These are phyloP conservation scores for Melanophora roralis DNA, from an alignment of 2,888 invertebrate genomes.

Conservation along the genomic window DNA sequence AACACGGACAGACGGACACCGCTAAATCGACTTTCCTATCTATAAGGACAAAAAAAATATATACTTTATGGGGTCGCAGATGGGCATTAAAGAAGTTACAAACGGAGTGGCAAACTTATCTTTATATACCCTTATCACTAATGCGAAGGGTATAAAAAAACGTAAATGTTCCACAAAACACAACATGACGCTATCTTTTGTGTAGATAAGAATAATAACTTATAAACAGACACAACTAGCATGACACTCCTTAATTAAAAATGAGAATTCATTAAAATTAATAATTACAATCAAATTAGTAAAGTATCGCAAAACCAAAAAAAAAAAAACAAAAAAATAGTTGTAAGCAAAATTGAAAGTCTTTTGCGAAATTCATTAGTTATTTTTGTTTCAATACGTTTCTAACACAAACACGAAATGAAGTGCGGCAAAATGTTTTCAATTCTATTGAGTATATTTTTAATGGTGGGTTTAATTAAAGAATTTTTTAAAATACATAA, in stretches of 20 bases:
- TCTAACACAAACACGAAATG: constrained; percentile 18
- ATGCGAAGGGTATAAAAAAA: too few relatives aligned
- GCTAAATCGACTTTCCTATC: too few relatives aligned
- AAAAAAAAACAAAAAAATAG: background rate
- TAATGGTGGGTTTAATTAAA: constrained; percentile 17
- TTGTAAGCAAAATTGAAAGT: background rate
- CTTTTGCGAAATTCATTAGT: background rate
- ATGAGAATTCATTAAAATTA: background rate
- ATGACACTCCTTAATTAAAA: constrained; percentile 19
- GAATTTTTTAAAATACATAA: background rate
- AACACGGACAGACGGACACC: too few relatives aligned
- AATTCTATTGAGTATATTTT: background rate
- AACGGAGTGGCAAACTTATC: too few relatives aligned
- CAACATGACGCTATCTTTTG: background rate
- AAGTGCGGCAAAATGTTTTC: background rate
- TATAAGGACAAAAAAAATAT: too few relatives aligned
- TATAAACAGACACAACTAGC: background rate
- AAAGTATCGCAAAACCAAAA: constrained; percentile 9
- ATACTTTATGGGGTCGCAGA: too few relatives aligned
- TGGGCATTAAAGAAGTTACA: too few relatives aligned
- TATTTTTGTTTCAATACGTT: constrained; percentile 7
- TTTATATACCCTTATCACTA: too few relatives aligned
- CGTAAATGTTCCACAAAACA: background rate
- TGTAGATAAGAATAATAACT: background rate
- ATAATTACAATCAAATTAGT: constrained; percentile 37